Evolutionary conservation across 2,113 vertebrate species (phyloP), one percentile per base, ranked within the genome.

Genomic region (Misgurnus mizolepis): DNA sequence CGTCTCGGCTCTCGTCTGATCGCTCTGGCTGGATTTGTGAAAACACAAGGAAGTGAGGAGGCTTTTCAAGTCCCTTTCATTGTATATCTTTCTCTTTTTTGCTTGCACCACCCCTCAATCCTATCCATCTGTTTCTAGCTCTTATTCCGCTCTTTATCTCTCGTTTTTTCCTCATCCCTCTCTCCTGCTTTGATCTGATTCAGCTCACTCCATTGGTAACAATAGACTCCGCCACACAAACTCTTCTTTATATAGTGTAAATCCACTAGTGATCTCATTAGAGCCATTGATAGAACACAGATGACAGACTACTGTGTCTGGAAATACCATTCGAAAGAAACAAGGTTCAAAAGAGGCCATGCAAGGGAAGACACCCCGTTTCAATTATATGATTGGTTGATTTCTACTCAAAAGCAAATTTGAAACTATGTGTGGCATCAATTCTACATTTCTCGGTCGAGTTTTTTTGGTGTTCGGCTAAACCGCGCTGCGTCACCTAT

Each of bases 1-100:
- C 80, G 81, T 80, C 80, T 85, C 78, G 85, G 84, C 80, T 80
- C 75, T 85, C 71, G 81, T 85, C 86, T 84, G 78, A 69, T 85
- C 85, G 49, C 65, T 69, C 18, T 41, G n/a, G 62, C 66, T 47
- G 66, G 18, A 69, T 41, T 27, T 62, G 17, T 75, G 60, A 64
- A 75, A 50, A 58, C 22, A 34, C 27, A 34, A 34, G 27, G 27
- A 61, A 73, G 77, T 68, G 41, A 75, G 61, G 47, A 61, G 50
- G 60, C 47, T 50, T 80, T 71, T 43, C 62, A 74, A 4, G 7
- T 45, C 65, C 49, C 39, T 64, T 66, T 81, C 66, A 45, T 56
- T 69, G 53, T 69, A 67, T 64, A 60, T 78, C 66, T 78, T 68
- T 34, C 41, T 73, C n/a, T 45, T 61, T 74, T 61, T 74, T 34